A percentile compares a stretch with the other conserved stretches of the same genome.
Evolutionary conservation across 2,888 invertebrate genomes (phyloP).

Genomic region (Cerastoderma edule): DNA sequence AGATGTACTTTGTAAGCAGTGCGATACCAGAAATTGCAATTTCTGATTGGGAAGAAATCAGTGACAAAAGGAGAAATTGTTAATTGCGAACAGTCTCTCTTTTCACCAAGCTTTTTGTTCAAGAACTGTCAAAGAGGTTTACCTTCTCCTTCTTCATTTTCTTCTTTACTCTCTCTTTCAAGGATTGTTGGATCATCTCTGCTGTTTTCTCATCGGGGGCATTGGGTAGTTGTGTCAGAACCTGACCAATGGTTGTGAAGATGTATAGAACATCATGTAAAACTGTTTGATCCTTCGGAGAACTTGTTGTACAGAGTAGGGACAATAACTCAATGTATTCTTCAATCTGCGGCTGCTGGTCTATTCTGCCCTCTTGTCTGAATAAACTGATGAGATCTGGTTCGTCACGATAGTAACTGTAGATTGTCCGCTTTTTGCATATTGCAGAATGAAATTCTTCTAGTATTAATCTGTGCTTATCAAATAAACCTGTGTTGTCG

Average conservation of each 20-base stretch:
- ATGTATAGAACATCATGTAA: slow-evolving; percentile 66
- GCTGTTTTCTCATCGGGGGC: slow-evolving; percentile 36
- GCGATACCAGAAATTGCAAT: neutral
- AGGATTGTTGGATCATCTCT: slow-evolving; percentile 28
- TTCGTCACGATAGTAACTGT: slow-evolving; percentile 43
- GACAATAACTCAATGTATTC: slow-evolving; percentile 74
- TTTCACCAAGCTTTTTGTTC: neutral
- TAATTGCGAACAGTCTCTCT: neutral
- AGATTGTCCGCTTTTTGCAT: slow-evolving; percentile 61
- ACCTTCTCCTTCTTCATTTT: slow-evolving; percentile 53
- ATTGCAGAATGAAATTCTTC: slow-evolving; percentile 70
- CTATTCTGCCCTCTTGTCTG: slow-evolving; percentile 59
- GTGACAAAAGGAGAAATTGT: neutral
- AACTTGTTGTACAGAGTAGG: slow-evolving; percentile 60
- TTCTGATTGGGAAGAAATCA: too few species aligned
- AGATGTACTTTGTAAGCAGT: too few species aligned
- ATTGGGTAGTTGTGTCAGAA: slow-evolving; percentile 33
- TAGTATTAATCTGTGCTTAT: slow-evolving; percentile 64
- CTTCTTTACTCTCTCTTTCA: slow-evolving; percentile 41
- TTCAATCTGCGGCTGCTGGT: slow-evolving; percentile 63
- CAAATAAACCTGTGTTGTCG: slow-evolving; percentile 77
- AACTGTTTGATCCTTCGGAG: slow-evolving; percentile 58
- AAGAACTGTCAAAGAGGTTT: slow-evolving; percentile 9
- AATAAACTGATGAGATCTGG: slow-evolving; percentile 57
- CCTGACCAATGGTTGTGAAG: slow-evolving; percentile 66